Percentiles rank a stretch among this genome's conserved stretches.
Evolutionary conservation across 2,113 vertebrate species (phyloP).

Genomic region (Pseudorhombus dupliciocellatus): DNA sequence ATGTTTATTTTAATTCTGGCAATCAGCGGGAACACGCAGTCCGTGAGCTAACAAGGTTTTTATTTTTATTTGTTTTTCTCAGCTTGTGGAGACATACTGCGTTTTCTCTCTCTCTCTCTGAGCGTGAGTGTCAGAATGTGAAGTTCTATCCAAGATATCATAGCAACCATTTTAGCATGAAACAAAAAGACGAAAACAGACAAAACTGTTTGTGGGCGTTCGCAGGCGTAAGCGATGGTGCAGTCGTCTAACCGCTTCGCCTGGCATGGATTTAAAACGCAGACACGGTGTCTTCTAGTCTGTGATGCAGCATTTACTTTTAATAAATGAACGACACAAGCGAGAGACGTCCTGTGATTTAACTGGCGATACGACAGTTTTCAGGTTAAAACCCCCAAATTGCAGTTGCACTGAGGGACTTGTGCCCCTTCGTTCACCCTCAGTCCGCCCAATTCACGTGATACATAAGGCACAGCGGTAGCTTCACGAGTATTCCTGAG

Average conservation of each 20-base stretch:
- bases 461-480: slow-evolving; percentile 18
- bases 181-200: slow-evolving; percentile 48
- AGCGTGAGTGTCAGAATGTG: background rate
- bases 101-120: background rate
- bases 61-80: background rate
- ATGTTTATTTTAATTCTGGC: background rate
- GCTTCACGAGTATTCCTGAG: background rate
- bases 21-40: background rate
- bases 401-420: background rate
- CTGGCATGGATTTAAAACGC: slow-evolving; percentile 1
- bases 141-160: slow-evolving; percentile 14
- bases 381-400: background rate
- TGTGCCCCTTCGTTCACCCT: background rate
- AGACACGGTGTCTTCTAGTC: background rate
- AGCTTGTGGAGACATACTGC: background rate
- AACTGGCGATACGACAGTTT: background rate
- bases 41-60: background rate
- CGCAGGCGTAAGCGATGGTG: slow-evolving; percentile 18
- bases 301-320: background rate
- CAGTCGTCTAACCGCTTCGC: slow-evolving; percentile 10
- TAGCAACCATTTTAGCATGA: slow-evolving; percentile 22
- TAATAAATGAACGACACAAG: background rate
- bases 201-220: slow-evolving; percentile 35
- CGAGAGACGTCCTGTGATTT: background rate
- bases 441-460: background rate